These are phyloP conservation scores for Drosophila kanapiae DNA, from an alignment of 1,140 invertebrate genomes.

Conservation along the genomic window DNA sequence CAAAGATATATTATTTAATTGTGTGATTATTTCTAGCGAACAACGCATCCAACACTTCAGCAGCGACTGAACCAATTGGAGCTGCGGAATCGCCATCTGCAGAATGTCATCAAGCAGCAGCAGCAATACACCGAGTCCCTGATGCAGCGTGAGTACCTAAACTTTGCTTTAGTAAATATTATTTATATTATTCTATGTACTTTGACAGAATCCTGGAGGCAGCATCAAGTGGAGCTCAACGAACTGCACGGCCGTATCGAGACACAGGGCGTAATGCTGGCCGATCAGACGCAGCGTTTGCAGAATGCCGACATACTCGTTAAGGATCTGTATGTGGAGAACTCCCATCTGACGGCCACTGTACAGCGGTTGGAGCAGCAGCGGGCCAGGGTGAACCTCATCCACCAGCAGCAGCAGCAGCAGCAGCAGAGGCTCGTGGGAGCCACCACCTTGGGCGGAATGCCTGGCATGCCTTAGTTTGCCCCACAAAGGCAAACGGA, in stretches of 20 bases:
- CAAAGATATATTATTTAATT: background rate
- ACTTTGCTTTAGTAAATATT: background rate
- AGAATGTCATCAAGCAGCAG: conserved; percentile 88
- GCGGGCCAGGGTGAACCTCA: conserved; percentile 69
- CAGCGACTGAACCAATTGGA: conserved; percentile 86
- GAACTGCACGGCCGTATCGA: conserved; percentile 88
- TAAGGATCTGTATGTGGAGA: conserved; percentile 93
- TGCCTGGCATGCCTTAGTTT: conserved; percentile 82
- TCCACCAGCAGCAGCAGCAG: conserved; percentile 79
- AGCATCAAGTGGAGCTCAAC: conserved; percentile 88
- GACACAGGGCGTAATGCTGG: conserved; percentile 87
- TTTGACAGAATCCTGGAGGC: conserved; percentile 87
- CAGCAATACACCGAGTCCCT: conserved; percentile 88
- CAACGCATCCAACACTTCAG: conserved; percentile 80
- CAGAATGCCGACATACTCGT: conserved; percentile 90
- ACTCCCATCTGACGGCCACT: conserved; percentile 89
- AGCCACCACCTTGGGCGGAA: conserved; percentile 32
- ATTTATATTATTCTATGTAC: background rate
- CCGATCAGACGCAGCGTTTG: conserved; percentile 89
- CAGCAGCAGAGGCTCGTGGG: conserved; percentile 50
- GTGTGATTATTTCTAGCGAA: conserved; percentile 51
- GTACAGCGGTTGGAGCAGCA: conserved; percentile 89
- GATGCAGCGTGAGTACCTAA: conserved; percentile 87
- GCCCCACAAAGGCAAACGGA: background rate
- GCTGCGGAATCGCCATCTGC: conserved; percentile 88